Base-by-base conservation (phyloP, 2,888 invertebrate genomes). In the Synergus laeviventris region DNA sequence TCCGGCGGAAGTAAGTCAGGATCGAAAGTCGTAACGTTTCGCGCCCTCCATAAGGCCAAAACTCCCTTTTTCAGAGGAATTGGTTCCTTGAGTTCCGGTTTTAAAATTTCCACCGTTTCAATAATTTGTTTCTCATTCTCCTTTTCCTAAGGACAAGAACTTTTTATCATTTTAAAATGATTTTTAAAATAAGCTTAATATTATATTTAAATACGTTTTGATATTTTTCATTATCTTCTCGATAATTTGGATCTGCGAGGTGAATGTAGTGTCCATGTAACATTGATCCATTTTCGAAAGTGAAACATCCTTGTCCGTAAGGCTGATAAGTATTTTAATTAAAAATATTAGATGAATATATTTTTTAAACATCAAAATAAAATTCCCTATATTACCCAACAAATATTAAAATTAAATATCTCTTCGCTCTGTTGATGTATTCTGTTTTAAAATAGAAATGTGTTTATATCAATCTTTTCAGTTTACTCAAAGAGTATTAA, bases 241-340 rank as follows among this genome's bases (percentile, higher is more conserved):
- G 88, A 79, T 92, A 92, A 77, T 93, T 92, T 0, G 94, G 93
- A 86, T 94, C 93, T 80, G 92, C 92, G 45, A 93, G 91, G 83
- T 93, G 93, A 73, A 93, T 92, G 91, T 93, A 96, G 84, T 92
- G 94, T 0, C 96, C 96, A 83, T 95, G 94, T 82, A 95, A 94
- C 93, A 96, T 95, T 82, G 94, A 94, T 80, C 94, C 94, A n/a
- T 94, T 93, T 81, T 96, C 94, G 84, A 96, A 96, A 3, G 94
- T 94, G 84, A 95, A 96, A 76, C 95, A 95, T 0, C 96, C 96
- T 0, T 93, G 93, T 0, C 96, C 96, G 83, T 93, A 93, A 0
- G 96, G 95, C 87, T 91, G 73, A 12, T 77, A 54, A n/a, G 36
- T 70, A 49, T 54, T 39, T 61, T 39, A 24, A 24, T 49, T 45